Percentiles rank a stretch among this genome's conserved stretches.
Conservation (phyloP, 2,888 invertebrate genomes). For the Chromoteleia sp. region DNA sequence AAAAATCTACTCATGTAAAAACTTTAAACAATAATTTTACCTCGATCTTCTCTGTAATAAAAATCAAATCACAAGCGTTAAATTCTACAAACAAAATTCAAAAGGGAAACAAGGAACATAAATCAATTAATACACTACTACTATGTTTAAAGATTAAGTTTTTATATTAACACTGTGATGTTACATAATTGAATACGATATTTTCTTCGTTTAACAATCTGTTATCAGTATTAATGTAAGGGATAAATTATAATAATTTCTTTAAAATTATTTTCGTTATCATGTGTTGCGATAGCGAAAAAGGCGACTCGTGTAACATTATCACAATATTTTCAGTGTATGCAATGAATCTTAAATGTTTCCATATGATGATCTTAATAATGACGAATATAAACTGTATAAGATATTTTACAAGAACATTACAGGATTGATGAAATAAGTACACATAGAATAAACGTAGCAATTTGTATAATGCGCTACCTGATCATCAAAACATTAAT, state of each 20-base stretch:
- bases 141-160: slow-evolving; percentile 31
- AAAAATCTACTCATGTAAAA: too few relatives aligned
- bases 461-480: slow-evolving; percentile 5
- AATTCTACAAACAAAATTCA: slow-evolving; percentile 9
- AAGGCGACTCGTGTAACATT: slow-evolving; percentile 32
- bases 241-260: slow-evolving; percentile 28
- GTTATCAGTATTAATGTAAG: slow-evolving; percentile 39
- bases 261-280: slow-evolving; percentile 21
- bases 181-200: slow-evolving; percentile 58
- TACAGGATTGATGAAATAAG: slow-evolving; percentile 35
- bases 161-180: slow-evolving; percentile 45
- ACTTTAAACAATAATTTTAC: neutral
- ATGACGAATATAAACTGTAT: slow-evolving; percentile 32
- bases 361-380: slow-evolving; percentile 17
- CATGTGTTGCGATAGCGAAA: slow-evolving; percentile 16
- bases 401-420: slow-evolving; percentile 42
- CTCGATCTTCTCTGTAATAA: neutral
- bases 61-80: neutral
- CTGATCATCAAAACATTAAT: neutral
- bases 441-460: slow-evolving; percentile 39
- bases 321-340: slow-evolving; percentile 32
- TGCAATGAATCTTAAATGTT: slow-evolving; percentile 43
- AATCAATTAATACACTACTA: slow-evolving; percentile 8
- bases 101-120: slow-evolving; percentile 10
- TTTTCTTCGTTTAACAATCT: slow-evolving; percentile 61